phyloP scores from a whole-genome alignment of 1,140 invertebrate genomes.

The Bombus waltoni region DNA sequence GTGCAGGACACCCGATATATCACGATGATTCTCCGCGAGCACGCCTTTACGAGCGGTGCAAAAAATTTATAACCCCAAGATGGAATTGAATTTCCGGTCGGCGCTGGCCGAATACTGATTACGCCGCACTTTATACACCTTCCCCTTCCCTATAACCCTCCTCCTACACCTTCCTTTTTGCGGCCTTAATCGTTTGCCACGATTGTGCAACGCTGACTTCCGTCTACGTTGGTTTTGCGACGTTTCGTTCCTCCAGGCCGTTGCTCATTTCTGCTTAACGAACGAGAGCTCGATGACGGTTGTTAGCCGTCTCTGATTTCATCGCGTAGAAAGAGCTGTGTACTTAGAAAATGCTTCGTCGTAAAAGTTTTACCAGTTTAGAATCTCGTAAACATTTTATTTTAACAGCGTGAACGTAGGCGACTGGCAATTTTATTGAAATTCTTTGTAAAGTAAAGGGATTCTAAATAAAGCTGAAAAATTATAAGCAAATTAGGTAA shows the following conservation, averaged over 20 bases:
- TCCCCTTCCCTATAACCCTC: not conserved
- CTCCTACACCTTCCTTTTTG: slow-evolving; percentile 28
- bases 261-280: slow-evolving; percentile 28
- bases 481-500: no score
- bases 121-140: slow-evolving; percentile 56
- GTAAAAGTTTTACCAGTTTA: no score
- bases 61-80: slow-evolving; percentile 69
- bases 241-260: not conserved
- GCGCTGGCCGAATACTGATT: slow-evolving; percentile 64
- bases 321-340: not conserved
- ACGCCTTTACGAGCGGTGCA: slow-evolving; percentile 63
- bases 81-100: slow-evolving; percentile 65
- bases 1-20: slow-evolving; percentile 58
- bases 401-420: no score
- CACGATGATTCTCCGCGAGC: slow-evolving; percentile 57
- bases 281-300: slow-evolving; percentile 6
- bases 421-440: no score
- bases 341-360: not conserved
- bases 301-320: not conserved
- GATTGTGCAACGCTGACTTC: slow-evolving; percentile 41
- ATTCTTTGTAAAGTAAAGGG: no score
- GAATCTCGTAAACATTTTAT: no score
- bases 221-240: slow-evolving; percentile 36
- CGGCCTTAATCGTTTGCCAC: slow-evolving; percentile 46
- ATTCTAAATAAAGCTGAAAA: no score